Conservation (phyloP, 2,113 vertebrate species). For the Indicator indicator region DNA sequence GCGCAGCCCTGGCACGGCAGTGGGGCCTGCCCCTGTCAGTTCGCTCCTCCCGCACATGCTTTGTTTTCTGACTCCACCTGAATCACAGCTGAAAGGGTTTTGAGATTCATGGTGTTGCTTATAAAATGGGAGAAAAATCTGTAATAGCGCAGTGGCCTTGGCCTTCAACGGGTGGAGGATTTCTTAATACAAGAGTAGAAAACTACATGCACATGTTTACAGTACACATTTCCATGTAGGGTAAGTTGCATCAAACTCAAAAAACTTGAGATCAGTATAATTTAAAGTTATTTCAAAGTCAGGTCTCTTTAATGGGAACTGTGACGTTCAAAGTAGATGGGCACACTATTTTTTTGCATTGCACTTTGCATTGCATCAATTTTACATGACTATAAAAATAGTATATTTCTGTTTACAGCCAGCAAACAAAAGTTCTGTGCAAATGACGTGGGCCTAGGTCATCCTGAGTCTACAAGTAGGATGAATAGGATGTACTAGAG, state of each 20-base stretch:
- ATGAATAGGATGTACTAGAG: not conserved
- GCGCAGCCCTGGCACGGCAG: not conserved
- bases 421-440: not conserved
- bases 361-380: not conserved
- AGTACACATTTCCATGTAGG: fast-evolving
- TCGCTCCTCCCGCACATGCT: fast-evolving
- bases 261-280: not conserved
- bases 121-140: not conserved
- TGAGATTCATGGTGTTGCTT: not conserved
- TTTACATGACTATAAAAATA: not conserved
- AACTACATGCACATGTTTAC: fast-evolving
- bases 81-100: fast-evolving
- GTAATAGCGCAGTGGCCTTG: not conserved
- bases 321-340: not conserved
- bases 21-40: fast-evolving
- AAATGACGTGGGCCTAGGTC: not conserved
- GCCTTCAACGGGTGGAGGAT: not conserved
- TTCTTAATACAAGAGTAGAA: not conserved
- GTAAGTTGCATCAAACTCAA: not conserved
- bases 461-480: not conserved
- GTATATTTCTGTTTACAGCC: not conserved
- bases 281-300: not conserved
- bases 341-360: not conserved
- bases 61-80: no score
- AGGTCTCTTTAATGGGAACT: not conserved